Evolutionary conservation across 2,888 invertebrate genomes (phyloP).

Genomic region (Caenorhabditis angaria): DNA sequence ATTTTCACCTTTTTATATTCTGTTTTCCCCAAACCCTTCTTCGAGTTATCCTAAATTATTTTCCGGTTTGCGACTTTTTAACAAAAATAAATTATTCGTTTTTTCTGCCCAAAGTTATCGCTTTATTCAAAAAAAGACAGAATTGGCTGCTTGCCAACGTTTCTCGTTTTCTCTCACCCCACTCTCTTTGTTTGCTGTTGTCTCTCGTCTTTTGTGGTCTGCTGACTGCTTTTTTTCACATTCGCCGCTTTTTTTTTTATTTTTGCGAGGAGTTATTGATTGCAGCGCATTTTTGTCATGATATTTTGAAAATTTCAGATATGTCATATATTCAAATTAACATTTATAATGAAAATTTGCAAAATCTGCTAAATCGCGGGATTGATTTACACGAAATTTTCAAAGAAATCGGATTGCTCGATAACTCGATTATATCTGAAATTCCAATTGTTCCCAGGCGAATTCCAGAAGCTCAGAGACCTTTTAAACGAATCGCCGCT

Average conservation of each 20-base stretch:
- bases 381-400: constrained; percentile 15
- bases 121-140: not conserved
- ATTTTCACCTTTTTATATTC: constrained; percentile 5
- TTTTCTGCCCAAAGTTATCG: not conserved
- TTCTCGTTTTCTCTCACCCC: constrained; percentile 1
- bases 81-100: too few species aligned
- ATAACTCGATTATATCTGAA: constrained; percentile 11
- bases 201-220: not conserved
- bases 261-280: constrained; percentile 8
- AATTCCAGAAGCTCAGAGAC: not conserved
- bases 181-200: constrained; percentile 1
- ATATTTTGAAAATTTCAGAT: constrained; percentile 3
- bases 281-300: not conserved
- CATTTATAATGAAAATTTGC: constrained; percentile 26
- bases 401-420: constrained; percentile 10
- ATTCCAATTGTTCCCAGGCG: not conserved
- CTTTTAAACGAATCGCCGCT: constrained; percentile 23
- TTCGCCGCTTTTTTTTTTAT: not conserved
- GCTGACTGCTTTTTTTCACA: constrained; percentile 5
- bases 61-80: not conserved
- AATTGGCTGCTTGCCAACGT: constrained; percentile 8
- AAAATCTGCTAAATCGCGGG: constrained; percentile 11
- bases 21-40: not conserved
- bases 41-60: not conserved
- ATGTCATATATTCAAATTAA: constrained; percentile 32